Evolutionary conservation across 2,888 invertebrate species (phyloP).

Genomic region (Apodemia zela): DNA sequence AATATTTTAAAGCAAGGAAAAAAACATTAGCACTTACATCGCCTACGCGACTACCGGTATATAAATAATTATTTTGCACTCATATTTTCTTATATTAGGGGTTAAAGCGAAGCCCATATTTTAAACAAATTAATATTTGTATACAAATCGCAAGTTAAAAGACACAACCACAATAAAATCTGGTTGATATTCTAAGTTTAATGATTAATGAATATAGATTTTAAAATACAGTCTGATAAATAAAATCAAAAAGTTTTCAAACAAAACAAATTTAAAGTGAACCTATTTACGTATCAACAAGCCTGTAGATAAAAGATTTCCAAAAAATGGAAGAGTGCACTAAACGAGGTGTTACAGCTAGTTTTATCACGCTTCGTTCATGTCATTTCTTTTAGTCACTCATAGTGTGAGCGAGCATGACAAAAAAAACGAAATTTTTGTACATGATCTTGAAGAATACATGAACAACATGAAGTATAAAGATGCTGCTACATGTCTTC

Average conservation of each 20-base stretch:
- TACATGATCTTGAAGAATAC: neutral
- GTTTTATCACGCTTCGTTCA: neutral
- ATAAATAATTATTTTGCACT: neutral
- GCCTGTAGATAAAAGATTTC: no score
- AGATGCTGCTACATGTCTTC: neutral
- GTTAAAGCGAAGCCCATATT: slow-evolving; percentile 4
- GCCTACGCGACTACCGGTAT: neutral
- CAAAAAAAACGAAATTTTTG: neutral
- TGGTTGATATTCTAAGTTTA: slow-evolving; percentile 6
- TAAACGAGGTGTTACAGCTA: no score
- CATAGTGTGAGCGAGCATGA: neutral
- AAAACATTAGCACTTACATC: slow-evolving; percentile 4
- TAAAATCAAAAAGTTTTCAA: slow-evolving; percentile 19
- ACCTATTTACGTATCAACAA: no score
- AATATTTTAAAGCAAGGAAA: neutral
- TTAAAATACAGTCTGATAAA: slow-evolving; percentile 19
- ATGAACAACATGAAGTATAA: neutral
- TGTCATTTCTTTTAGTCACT: neutral
- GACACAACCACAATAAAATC: slow-evolving; percentile 13
- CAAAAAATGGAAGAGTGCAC: no score
- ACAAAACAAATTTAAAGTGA: neutral
- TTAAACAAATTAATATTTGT: neutral
- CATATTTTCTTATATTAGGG: neutral
- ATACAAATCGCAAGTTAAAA: slow-evolving; percentile 10
- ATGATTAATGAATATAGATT: neutral